Evolutionary conservation across 2,797 vertebrate species (phyloP), one percentile per base, ranked within the genome.

Genomic region (Clarias laeviceps): DNA sequence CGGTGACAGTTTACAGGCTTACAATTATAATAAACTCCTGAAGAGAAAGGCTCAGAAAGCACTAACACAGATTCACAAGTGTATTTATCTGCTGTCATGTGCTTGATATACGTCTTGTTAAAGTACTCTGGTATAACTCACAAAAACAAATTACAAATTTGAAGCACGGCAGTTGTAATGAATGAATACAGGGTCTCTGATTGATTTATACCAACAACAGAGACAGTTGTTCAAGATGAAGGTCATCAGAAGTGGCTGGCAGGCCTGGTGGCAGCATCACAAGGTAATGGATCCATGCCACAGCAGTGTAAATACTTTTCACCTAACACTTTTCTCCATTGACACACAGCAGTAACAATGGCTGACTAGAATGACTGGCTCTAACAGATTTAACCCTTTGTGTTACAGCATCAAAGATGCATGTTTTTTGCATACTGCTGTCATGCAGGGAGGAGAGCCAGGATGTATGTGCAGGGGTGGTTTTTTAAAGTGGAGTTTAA

Each of bases 191-290:
- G 83, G 84, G 77, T 22, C 84, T 83, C 59, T 86, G 87, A 90
- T 88, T 88, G 86, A 90, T 90, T 88, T 84, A 87, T 86, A 86
- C 79, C 77, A 68, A 82, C 81, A 76, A 80, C 85, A 82, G 76
- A 59, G 87, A 86, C 87, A 80, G 79, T 84, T 83, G 69, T 83
- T 88, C 79, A 84, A 37, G 74, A 88, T 88, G 87, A 90, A 90
- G 89, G 89, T 90, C 87, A 88, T 79, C 70, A 59, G 68, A 68
- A 77, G 70, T 87, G 86, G 74, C 77, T 64, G 74, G 50, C 72
- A 81, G 87, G 77, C 83, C 80, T 84, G 82, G 80, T 84, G 82
- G 61, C 77, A 70, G 85, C 79, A 88, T 34, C 84, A 88, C 79
- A 77, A 22, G 14, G 68, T 90, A 85, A 88, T 87, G 79, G 72